A percentile compares a stretch with the other conserved stretches of the same genome.
Evolutionary conservation across 2,113 vertebrate species (phyloP).

Genomic region (Urocitellus parryii): DNA sequence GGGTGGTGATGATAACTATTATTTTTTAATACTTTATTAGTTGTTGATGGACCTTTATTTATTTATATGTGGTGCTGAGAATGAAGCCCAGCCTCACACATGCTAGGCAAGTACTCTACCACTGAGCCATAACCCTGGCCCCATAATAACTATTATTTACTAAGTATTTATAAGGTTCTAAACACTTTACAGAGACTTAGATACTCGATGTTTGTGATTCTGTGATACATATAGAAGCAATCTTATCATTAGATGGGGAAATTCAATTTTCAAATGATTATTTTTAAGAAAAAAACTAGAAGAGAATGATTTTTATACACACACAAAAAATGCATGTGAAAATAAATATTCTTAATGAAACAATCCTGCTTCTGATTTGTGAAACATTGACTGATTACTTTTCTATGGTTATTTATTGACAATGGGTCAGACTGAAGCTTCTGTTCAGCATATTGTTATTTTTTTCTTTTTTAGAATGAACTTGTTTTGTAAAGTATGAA

Average conservation of each 20-base stretch:
- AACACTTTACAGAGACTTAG: not conserved
- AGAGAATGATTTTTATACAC: constrained; percentile 19
- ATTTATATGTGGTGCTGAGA: too few relatives aligned
- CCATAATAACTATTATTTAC: too few relatives aligned
- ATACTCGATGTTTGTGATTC: not conserved
- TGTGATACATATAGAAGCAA: not conserved
- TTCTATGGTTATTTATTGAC: not conserved
- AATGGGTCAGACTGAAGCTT: not conserved
- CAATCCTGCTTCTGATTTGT: not conserved
- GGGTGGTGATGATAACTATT: not conserved
- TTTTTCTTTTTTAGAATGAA: not conserved
- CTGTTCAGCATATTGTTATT: not conserved
- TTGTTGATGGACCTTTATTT: too few relatives aligned
- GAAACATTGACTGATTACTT: not conserved
- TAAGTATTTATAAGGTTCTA: too few relatives aligned
- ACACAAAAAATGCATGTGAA: not conserved
- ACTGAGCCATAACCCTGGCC: too few relatives aligned
- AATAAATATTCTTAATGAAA: not conserved
- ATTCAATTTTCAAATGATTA: not conserved
- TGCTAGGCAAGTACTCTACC: too few relatives aligned
- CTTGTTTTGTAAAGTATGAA: not conserved
- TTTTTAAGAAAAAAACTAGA: not conserved
- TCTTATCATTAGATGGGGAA: not conserved
- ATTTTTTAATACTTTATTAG: too few relatives aligned
- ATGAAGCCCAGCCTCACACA: too few relatives aligned